Conservation (phyloP, 2,888 invertebrate genomes). For the Cactoblastis cactorum region DNA sequence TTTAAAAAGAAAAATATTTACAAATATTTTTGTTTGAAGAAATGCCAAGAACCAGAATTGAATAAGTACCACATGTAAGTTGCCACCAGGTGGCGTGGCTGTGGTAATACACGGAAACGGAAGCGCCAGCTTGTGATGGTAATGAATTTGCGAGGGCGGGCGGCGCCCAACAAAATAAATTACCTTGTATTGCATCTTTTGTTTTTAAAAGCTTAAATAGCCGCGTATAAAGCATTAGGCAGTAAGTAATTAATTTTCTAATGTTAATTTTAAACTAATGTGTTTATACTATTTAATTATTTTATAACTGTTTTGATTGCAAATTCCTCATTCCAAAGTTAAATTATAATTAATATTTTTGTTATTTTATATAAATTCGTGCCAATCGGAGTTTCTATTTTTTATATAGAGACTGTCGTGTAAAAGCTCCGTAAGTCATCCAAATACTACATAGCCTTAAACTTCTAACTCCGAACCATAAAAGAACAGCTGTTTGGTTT, state of each 20-base stretch:
- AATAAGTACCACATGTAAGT: constrained; percentile 5
- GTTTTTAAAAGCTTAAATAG: constrained; percentile 56
- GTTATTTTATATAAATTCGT: neutral
- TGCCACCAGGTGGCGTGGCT: constrained; percentile 1
- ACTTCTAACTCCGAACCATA: neutral
- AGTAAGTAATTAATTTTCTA: constrained; percentile 1
- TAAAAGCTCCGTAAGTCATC: constrained; percentile 3
- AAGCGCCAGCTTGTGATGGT: constrained; percentile 69
- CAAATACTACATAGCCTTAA: constrained; percentile 7
- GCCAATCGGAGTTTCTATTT: too few species aligned
- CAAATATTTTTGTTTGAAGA: too few species aligned
- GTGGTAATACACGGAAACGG: constrained; percentile 57
- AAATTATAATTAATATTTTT: too few species aligned
- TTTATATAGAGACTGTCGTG: too few species aligned
- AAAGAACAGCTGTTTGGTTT: constrained; percentile 15
- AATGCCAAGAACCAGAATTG: constrained; percentile 31
- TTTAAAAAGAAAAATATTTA: neutral
- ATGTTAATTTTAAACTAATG: neutral
- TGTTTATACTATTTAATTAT: neutral
- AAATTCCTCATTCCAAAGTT: constrained; percentile 1
- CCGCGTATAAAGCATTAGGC: constrained; percentile 25
- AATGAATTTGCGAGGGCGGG: constrained; percentile 75
- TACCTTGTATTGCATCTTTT: constrained; percentile 61
- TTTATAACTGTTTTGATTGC: neutral
- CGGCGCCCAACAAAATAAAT: constrained; percentile 69